Conservation (phyloP, 2,888 invertebrate genomes). For the Lamellibrachia columna region DNA sequence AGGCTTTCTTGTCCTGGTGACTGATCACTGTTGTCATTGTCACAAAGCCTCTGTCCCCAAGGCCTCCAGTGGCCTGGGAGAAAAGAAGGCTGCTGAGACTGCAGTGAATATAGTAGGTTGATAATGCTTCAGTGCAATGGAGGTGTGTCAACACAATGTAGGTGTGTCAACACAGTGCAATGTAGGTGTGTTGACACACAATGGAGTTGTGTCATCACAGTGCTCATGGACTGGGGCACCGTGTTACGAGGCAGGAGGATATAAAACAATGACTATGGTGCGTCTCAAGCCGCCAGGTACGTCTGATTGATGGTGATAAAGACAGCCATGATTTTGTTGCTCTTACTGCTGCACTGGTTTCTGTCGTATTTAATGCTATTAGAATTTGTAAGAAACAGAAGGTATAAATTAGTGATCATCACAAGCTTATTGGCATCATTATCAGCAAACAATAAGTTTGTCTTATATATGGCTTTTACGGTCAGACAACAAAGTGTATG, state of each 20-base stretch:
- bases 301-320: not conserved
- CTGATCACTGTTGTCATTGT: not conserved
- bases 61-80: not conserved
- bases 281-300: not conserved
- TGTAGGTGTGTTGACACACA: not conserved
- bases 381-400: not conserved
- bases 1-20: not conserved
- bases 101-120: not conserved
- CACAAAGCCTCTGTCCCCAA: not conserved
- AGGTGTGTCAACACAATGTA: not conserved
- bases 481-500: not conserved
- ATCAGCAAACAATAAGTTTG: not conserved
- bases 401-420: not conserved
- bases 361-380: not conserved
- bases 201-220: not conserved
- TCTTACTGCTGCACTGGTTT: not conserved
- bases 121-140: not conserved
- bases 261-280: not conserved
- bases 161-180: slow-evolving; percentile 4
- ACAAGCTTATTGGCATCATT: not conserved
- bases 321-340: not conserved
- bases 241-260: not conserved
- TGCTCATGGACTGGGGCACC: not conserved
- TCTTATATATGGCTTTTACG: not conserved
- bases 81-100: not conserved